phyloP scores from a whole-genome alignment of 2,888 invertebrate species.

The Cantharis rustica region DNA sequence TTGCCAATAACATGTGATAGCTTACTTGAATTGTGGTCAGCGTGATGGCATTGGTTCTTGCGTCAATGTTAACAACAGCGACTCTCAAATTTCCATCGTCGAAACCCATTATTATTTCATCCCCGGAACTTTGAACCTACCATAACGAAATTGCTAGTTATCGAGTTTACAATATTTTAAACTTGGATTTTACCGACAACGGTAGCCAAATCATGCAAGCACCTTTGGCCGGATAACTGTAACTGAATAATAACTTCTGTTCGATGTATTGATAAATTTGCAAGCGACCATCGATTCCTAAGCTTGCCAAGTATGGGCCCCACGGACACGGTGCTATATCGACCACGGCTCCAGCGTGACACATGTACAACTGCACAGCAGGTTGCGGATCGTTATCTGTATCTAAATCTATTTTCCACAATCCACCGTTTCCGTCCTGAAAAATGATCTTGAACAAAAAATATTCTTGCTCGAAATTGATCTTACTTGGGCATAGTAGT shows the following conservation, averaged over 20 bases:
- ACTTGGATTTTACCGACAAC: conserved; percentile 56
- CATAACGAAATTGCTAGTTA: conserved; percentile 21
- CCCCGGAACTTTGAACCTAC: conserved; percentile 67
- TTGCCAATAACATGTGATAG: neutral
- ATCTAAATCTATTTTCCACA: conserved; percentile 74
- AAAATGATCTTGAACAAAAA: neutral
- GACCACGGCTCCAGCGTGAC: conserved; percentile 77
- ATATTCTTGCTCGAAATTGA: neutral
- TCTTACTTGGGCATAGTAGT: conserved; percentile 79
- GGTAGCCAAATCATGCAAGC: conserved; percentile 74
- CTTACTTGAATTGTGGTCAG: conserved; percentile 15
- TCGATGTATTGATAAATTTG: conserved; percentile 72
- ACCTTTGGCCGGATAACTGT: conserved; percentile 64
- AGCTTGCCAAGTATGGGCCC: conserved; percentile 71
- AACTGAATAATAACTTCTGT: conserved; percentile 64
- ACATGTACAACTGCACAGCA: conserved; percentile 63
- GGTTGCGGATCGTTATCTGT: conserved; percentile 57
- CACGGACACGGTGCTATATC: conserved; percentile 72
- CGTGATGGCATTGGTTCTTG: neutral
- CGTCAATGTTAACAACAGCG: conserved; percentile 33
- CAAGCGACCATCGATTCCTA: conserved; percentile 75
- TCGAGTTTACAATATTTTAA: too few relatives aligned
- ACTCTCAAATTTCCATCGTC: conserved; percentile 73
- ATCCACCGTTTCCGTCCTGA: conserved; percentile 84
- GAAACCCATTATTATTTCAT: conserved; percentile 71